phyloP scores from a whole-genome alignment of 1,140 invertebrate species.

The Drosophila lacteicornis region DNA sequence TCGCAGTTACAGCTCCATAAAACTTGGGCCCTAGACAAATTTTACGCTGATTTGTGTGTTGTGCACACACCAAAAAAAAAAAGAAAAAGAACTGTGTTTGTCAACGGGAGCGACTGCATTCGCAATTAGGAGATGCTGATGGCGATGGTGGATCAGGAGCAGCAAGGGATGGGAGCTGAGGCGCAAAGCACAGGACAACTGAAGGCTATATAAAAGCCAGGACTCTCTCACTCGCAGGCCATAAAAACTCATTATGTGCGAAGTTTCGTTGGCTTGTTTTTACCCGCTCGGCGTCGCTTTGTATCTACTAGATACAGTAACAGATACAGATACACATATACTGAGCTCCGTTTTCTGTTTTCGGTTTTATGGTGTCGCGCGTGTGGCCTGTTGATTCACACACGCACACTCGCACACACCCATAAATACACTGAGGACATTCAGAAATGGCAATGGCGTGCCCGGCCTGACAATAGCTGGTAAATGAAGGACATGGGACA shows the following conservation, averaged over 20 bases:
- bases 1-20: constrained; percentile 72
- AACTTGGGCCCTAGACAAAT: constrained; percentile 73
- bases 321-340: constrained; percentile 2
- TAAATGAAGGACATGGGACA: constrained; percentile 56
- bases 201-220: constrained; percentile 64
- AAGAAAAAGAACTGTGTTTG: constrained; percentile 21
- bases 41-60: constrained; percentile 75
- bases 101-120: constrained; percentile 54
- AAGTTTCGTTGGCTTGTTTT: constrained; percentile 67
- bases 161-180: background rate
- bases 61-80: constrained; percentile 18
- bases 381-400: constrained; percentile 78
- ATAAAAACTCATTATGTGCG: constrained; percentile 80
- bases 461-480: constrained; percentile 68
- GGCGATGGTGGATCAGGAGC: background rate
- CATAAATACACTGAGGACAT: constrained; percentile 47
- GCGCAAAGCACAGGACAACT: constrained; percentile 25
- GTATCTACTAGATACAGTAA: constrained; percentile 31
- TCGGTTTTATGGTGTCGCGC: constrained; percentile 71
- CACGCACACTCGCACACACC: constrained; percentile 15
- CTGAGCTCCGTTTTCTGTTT: constrained; percentile 44
- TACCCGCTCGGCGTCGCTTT: constrained; percentile 15
- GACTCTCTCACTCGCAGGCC: constrained; percentile 28
- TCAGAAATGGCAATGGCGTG: constrained; percentile 61
- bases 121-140: constrained; percentile 54